Conservation (phyloP, 2,797 vertebrate species). For the Xenentodon cancila region DNA sequence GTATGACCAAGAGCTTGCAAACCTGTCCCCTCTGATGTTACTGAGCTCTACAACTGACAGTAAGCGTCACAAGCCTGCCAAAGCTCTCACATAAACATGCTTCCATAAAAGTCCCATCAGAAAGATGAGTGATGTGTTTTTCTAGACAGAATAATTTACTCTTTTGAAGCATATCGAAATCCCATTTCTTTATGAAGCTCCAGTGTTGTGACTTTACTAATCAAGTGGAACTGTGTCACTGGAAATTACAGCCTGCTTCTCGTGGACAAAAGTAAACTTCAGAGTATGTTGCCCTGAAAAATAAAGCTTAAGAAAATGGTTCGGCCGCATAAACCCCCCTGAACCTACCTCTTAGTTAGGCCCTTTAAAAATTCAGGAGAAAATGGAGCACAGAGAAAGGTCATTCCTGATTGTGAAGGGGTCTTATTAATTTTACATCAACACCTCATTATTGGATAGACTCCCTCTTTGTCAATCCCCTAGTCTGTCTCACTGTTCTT, state of each 20-base stretch:
- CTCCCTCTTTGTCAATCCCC: slow-evolving; percentile 35
- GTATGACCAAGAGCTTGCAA: not conserved
- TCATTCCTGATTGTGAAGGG: slow-evolving; percentile 61
- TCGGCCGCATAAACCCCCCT: slow-evolving; percentile 28
- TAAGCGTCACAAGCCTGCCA: too few species aligned
- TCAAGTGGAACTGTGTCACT: not conserved
- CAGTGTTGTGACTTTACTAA: not conserved
- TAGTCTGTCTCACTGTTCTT: slow-evolving; percentile 26
- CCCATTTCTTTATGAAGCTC: not conserved
- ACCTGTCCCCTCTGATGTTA: slow-evolving; percentile 4
- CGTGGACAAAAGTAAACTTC: slow-evolving; percentile 4
- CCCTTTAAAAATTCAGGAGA: slow-evolving; percentile 74
- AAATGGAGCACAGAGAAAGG: slow-evolving; percentile 61
- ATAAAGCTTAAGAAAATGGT: slow-evolving; percentile 44
- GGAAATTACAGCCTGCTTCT: slow-evolving; percentile 10
- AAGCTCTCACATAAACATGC: too few species aligned
- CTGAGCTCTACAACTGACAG: too few species aligned
- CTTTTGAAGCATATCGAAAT: not conserved
- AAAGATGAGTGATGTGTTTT: not conserved
- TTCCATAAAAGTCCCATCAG: not conserved
- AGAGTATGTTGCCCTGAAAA: slow-evolving; percentile 30
- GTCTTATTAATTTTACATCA: slow-evolving; percentile 79
- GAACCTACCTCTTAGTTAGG: slow-evolving; percentile 38
- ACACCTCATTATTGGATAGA: slow-evolving; percentile 62
- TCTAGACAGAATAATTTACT: not conserved